A percentile compares a stretch with the other conserved stretches of the same genome.
phyloP scores from a whole-genome alignment of 2,888 invertebrate genomes.

The Cremastinae sp. region DNA sequence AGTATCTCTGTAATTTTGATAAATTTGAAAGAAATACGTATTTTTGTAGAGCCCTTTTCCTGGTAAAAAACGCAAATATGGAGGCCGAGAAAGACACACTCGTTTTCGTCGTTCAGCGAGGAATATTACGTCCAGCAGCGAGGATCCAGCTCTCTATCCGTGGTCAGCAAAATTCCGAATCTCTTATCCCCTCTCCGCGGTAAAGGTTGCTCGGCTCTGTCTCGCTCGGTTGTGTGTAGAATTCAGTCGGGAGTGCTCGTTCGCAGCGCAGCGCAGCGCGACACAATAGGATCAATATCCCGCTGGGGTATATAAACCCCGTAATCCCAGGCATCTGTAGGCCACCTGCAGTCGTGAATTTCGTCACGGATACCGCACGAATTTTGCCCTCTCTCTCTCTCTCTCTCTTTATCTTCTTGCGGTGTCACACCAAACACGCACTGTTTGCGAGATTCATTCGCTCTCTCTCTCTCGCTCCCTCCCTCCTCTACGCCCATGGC shows the following conservation, averaged over 20 bases:
- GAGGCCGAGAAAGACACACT: neutral
- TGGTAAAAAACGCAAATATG: constrained; percentile 21
- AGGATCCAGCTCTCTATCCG: constrained; percentile 23
- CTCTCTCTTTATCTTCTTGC: constrained; percentile 39
- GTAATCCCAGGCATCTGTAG: constrained; percentile 79
- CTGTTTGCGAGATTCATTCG: constrained; percentile 55
- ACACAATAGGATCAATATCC: constrained; percentile 80
- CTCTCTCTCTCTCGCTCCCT: constrained; percentile 61
- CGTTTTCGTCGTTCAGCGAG: constrained; percentile 9
- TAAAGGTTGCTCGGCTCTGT: constrained; percentile 24
- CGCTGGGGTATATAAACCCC: constrained; percentile 79
- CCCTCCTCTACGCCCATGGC: no score
- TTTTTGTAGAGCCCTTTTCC: neutral
- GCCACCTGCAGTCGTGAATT: constrained; percentile 80
- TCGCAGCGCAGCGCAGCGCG: constrained; percentile 64
- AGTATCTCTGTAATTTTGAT: no score
- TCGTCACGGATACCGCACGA: constrained; percentile 76
- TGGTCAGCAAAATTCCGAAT: constrained; percentile 54
- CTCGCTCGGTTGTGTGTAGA: constrained; percentile 47
- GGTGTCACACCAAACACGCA: constrained; percentile 53
- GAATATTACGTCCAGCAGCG: constrained; percentile 20
- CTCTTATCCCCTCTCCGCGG: constrained; percentile 12
- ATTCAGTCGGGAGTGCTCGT: constrained; percentile 56
- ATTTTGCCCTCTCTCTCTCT: constrained; percentile 53
- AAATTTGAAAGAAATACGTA: no score